phyloP scores from a whole-genome alignment of 2,113 vertebrate species.

The Paralichthys olivaceus region DNA sequence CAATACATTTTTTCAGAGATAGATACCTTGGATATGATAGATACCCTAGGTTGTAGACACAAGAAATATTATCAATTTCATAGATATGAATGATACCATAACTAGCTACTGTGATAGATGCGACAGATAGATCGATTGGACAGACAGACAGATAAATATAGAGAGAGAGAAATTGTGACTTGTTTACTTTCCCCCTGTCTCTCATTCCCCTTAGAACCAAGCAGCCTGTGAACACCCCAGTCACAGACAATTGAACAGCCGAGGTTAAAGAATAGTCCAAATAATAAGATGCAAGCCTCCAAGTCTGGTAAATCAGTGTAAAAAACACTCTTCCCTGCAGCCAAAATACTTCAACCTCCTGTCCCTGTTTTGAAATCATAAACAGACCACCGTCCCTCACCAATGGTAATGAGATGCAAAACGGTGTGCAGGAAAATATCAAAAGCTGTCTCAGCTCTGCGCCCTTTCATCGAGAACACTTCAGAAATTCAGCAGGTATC shows the following conservation, averaged over 20 bases:
- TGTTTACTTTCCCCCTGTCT: conserved; percentile 9
- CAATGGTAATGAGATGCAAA: conserved; percentile 79
- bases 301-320: conserved; percentile 83
- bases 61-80: too few species aligned
- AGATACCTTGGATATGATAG: too few species aligned
- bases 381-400: conserved; percentile 66
- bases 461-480: conserved; percentile 63
- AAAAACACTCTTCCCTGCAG: conserved; percentile 79
- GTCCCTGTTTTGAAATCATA: conserved; percentile 81
- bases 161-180: not conserved
- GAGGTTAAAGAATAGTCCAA: conserved; percentile 84
- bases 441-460: conserved; percentile 55
- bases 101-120: not conserved
- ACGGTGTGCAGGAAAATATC: conserved; percentile 74
- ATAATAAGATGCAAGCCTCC: conserved; percentile 82
- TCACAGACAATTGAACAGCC: conserved; percentile 81
- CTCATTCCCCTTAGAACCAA: conserved; percentile 58
- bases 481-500: conserved; percentile 74
- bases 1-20: too few species aligned
- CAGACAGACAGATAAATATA: not conserved
- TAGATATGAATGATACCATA: too few species aligned
- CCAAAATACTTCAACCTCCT: conserved; percentile 79
- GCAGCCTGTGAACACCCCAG: conserved; percentile 71
- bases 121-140: not conserved
- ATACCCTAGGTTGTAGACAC: too few species aligned